A percentile compares a stretch with the other conserved stretches of the same genome.
These are phyloP conservation scores for Nesoenas mayeri DNA, from an alignment of 2,113 vertebrate species.

Conservation along the genomic window DNA sequence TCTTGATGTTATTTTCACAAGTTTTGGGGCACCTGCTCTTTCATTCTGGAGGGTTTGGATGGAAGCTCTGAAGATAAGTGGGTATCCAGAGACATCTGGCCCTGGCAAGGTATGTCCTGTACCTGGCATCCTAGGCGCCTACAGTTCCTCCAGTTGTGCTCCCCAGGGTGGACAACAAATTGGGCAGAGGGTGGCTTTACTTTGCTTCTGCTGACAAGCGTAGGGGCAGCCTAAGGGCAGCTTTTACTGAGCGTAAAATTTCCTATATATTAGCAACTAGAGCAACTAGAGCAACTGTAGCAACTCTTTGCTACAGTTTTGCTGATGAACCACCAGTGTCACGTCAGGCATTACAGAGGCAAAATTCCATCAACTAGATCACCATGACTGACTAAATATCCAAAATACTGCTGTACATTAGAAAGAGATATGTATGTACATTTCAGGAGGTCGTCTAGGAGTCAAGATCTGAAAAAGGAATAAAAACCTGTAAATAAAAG, in stretches of 20 bases:
- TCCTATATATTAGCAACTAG: neutral
- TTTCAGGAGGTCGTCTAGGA: neutral
- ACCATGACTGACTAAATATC: neutral
- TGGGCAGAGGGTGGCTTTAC: neutral
- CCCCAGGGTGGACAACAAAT: too few species aligned
- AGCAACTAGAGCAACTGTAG: too few species aligned
- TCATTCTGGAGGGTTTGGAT: neutral
- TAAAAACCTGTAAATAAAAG: neutral
- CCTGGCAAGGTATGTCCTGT: neutral
- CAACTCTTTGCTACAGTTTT: neutral
- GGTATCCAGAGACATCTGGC: neutral
- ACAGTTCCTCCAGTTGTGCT: neutral
- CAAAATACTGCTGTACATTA: neutral
- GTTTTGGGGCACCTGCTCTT: neutral
- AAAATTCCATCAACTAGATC: neutral
- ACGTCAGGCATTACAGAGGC: neutral
- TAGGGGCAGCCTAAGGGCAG: neutral
- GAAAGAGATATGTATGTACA: neutral
- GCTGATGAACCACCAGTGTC: neutral
- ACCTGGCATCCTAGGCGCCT: neutral
- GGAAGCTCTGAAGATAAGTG: neutral
- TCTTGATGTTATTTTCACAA: neutral
- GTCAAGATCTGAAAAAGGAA: neutral
- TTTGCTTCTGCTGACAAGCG: neutral
- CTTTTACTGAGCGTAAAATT: neutral